Evolutionary conservation across 2,888 invertebrate species (phyloP).

Genomic region (Willowsia nigromaculata): DNA sequence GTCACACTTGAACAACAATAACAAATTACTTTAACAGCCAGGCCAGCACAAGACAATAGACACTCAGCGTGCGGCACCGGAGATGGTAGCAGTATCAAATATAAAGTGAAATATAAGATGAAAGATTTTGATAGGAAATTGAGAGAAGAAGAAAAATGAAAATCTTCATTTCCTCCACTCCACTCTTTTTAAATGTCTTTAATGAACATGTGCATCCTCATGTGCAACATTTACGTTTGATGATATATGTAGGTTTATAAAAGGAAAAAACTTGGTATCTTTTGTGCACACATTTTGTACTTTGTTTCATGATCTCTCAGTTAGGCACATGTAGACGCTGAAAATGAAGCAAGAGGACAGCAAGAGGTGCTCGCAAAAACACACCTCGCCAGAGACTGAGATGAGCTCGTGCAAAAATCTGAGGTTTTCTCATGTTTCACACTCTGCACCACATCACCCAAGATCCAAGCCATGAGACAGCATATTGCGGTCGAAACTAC

Average conservation of each 20-base stretch:
- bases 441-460: too few species aligned
- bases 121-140: neutral
- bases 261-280: too few species aligned
- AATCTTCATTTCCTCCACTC: neutral
- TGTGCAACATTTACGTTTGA: neutral
- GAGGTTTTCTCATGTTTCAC: constrained; percentile 36
- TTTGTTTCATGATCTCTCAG: too few species aligned
- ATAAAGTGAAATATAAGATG: too few species aligned
- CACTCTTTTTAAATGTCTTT: neutral
- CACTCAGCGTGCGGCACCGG: neutral
- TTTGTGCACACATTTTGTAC: too few species aligned
- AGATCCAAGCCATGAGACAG: too few species aligned
- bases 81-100: neutral
- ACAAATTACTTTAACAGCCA: neutral
- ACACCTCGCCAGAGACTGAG: constrained; percentile 47
- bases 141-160: neutral
- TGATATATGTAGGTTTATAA: neutral
- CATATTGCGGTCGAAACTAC: too few species aligned
- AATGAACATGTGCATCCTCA: neutral
- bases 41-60: neutral
- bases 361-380: constrained; percentile 54
- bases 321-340: neutral
- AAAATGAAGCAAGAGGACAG: neutral
- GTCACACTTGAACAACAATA: constrained; percentile 30
- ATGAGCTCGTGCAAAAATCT: constrained; percentile 50